Evolutionary conservation across 1,140 invertebrate genomes (phyloP).

Genomic region (Nomia melanderi): DNA sequence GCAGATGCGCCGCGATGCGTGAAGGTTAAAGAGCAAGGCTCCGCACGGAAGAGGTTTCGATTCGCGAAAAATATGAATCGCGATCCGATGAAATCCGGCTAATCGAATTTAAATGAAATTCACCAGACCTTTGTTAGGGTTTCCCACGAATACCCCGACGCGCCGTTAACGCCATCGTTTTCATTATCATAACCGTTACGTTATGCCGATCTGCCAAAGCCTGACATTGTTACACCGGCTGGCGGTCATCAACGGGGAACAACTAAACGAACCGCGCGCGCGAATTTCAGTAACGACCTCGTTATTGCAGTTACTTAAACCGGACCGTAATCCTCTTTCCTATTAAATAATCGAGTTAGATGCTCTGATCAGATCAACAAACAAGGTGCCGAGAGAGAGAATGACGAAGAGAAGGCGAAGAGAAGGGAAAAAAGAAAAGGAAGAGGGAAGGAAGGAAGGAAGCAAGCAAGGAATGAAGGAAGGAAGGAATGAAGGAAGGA

Average conservation of each 20-base stretch:
- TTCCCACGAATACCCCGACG: constrained; percentile 1
- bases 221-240: background rate
- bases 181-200: constrained; percentile 43
- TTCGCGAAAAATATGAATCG: constrained; percentile 15
- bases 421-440: no score
- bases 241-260: constrained; percentile 19
- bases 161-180: background rate
- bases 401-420: no score
- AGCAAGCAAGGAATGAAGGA: background rate
- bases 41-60: constrained; percentile 5
- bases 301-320: constrained; percentile 1
- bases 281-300: background rate
- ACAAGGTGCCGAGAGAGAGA: background rate
- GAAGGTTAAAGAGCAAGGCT: constrained; percentile 11
- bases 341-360: background rate
- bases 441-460: no score
- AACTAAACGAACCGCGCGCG: constrained; percentile 21
- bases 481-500: background rate
- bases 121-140: constrained; percentile 26
- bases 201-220: background rate
- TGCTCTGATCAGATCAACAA: background rate
- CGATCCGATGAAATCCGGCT: constrained; percentile 17
- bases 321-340: background rate
- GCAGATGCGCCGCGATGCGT: background rate
- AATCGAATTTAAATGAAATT: constrained; percentile 42